Conservation (phyloP, 2,888 invertebrate species). For the Amblyteles armatorius region DNA sequence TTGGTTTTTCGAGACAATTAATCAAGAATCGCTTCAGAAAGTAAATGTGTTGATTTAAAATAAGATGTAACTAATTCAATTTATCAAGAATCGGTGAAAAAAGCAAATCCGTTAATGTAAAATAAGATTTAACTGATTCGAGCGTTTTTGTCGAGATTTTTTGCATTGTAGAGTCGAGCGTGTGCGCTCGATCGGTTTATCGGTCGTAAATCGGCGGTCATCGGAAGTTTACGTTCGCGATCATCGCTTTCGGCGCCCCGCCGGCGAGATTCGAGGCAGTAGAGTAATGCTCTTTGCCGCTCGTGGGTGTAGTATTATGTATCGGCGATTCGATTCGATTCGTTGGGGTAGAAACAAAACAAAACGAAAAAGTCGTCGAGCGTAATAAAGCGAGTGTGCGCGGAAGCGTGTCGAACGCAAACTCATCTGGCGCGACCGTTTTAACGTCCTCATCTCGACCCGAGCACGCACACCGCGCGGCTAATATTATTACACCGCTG, state of each 20-base stretch:
- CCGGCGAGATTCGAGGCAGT: neutral
- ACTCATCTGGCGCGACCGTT: conserved; percentile 59
- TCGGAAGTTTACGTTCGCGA: neutral
- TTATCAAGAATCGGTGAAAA: too few relatives aligned
- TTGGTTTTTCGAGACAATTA: too few relatives aligned
- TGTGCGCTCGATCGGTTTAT: neutral
- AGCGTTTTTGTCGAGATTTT: neutral
- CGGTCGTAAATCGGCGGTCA: conserved; percentile 2
- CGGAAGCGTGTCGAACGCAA: conserved; percentile 60
- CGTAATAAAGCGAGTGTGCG: conserved; percentile 48
- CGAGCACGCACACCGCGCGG: conserved; percentile 15
- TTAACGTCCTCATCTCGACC: conserved; percentile 41
- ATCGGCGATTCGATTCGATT: conserved; percentile 37
- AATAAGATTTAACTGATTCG: too few relatives aligned
- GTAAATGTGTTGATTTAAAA: too few relatives aligned
- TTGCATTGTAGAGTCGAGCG: neutral
- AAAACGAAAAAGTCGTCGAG: too few relatives aligned
- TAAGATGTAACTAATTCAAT: too few relatives aligned
- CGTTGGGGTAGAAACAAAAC: neutral
- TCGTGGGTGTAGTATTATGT: neutral
- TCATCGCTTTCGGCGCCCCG: neutral
- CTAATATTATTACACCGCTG: conserved; percentile 52
- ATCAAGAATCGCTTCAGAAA: too few relatives aligned
- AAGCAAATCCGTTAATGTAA: too few relatives aligned
- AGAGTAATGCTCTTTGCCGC: too few relatives aligned